Conservation (phyloP, 2,888 invertebrate species). For the Invenusta paracnida region DNA sequence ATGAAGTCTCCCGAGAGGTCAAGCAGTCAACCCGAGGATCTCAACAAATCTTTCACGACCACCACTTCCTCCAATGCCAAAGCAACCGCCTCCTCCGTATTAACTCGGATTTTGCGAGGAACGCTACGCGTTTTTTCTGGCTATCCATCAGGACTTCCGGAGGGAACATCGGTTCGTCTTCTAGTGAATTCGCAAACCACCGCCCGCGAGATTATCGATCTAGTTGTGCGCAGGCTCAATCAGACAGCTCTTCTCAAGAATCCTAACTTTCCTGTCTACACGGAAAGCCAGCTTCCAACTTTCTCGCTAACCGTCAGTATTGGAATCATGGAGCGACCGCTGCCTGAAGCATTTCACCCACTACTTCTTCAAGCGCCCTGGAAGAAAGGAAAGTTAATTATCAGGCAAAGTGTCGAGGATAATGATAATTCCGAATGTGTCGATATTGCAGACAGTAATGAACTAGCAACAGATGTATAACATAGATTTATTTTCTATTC, state of each 20-base stretch:
- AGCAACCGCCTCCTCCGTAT: conserved; percentile 38
- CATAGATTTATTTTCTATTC: no score
- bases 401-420: not conserved
- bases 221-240: conserved; percentile 89
- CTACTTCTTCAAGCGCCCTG: conserved; percentile 88
- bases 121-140: conserved; percentile 82
- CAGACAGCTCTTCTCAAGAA: conserved; percentile 5
- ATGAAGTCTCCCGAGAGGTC: not conserved
- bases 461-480: not conserved
- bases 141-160: conserved; percentile 86
- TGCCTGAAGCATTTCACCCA: conserved; percentile 87
- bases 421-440: no score
- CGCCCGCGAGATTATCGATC: conserved; percentile 85
- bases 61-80: conserved; percentile 16
- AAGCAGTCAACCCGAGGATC: not conserved
- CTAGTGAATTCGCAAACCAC: conserved; percentile 88
- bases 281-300: conserved; percentile 73
- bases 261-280: conserved; percentile 49
- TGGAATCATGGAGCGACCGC: conserved; percentile 84
- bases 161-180: conserved; percentile 83
- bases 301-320: conserved; percentile 92
- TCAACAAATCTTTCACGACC: conserved; percentile 30
- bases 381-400: conserved; percentile 70
- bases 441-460: not conserved
- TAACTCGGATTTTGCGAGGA: conserved; percentile 60